Percentiles rank a stretch among this genome's conserved stretches.
phyloP scores from a whole-genome alignment of 2,113 vertebrate species.

The Gnathonemus echidnorhynchus region DNA sequence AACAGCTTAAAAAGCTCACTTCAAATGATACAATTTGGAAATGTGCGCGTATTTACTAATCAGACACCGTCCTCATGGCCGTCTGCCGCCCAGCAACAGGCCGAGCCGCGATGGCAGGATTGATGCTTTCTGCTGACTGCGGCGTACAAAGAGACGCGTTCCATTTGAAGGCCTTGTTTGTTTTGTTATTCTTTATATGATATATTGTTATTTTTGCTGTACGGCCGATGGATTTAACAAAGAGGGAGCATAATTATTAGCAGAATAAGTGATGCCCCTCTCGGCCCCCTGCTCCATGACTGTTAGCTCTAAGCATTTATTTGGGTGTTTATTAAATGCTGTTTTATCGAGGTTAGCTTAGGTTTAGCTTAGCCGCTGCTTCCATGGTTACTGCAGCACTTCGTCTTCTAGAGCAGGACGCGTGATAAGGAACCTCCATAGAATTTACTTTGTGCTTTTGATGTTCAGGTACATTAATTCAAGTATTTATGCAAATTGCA shows the following conservation, averaged over 20 bases:
- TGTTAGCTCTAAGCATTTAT: background rate
- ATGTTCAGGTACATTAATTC: slow-evolving; percentile 4
- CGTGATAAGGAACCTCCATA: background rate
- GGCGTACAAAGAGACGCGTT: background rate
- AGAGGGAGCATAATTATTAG: background rate
- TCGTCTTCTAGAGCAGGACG: background rate
- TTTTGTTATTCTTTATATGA: background rate
- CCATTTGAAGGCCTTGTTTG: background rate
- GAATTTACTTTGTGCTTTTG: background rate
- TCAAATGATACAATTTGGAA: background rate
- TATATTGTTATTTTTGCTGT: background rate
- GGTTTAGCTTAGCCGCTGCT: background rate
- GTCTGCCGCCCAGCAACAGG: no score
- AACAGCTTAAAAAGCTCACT: background rate
- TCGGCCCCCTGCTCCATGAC: background rate
- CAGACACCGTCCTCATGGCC: background rate
- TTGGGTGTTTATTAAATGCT: background rate
- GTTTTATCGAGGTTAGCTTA: background rate
- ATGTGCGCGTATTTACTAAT: background rate
- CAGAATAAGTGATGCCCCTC: background rate
- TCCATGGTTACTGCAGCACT: background rate
- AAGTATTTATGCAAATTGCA: slow-evolving; percentile 5
- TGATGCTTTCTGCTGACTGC: background rate
- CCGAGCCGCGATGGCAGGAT: background rate
- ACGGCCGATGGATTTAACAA: background rate